Evolutionary conservation across 1,140 invertebrate species (phyloP).

Genomic region (Drosophila carrolli): DNA sequence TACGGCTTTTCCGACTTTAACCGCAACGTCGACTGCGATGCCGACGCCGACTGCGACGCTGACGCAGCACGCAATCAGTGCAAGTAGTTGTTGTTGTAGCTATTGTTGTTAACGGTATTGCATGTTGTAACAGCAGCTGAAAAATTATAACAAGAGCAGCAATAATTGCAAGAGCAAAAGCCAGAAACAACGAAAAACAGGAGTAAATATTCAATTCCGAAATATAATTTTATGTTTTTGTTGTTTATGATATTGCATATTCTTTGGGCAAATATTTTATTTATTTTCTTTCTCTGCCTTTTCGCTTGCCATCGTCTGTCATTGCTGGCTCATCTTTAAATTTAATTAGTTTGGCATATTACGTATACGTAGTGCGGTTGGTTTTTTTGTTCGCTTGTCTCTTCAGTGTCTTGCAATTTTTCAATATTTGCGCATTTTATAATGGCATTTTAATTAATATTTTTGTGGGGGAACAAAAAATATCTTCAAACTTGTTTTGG

Average conservation of each 20-base stretch:
- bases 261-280: constrained; percentile 26
- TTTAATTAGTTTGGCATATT: constrained; percentile 44
- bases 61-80: constrained; percentile 69
- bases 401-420: constrained; percentile 43
- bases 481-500: constrained; percentile 27
- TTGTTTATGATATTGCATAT: constrained; percentile 21
- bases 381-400: constrained; percentile 12
- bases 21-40: constrained; percentile 30
- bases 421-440: constrained; percentile 56
- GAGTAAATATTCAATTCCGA: constrained; percentile 39
- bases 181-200: constrained; percentile 36
- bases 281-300: constrained; percentile 8
- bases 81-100: constrained; percentile 26
- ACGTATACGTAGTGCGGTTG: constrained; percentile 45
- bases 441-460: constrained; percentile 54
- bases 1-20: constrained; percentile 72
- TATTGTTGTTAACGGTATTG: constrained; percentile 17
- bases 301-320: constrained; percentile 22
- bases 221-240: constrained; percentile 20
- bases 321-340: constrained; percentile 41
- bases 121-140: constrained; percentile 75
- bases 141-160: constrained; percentile 73
- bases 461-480: neutral
- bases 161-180: constrained; percentile 41
- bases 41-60: constrained; percentile 17